Base-by-base conservation (phyloP, 2,113 vertebrate species). In the Montifringilla adamsi region DNA sequence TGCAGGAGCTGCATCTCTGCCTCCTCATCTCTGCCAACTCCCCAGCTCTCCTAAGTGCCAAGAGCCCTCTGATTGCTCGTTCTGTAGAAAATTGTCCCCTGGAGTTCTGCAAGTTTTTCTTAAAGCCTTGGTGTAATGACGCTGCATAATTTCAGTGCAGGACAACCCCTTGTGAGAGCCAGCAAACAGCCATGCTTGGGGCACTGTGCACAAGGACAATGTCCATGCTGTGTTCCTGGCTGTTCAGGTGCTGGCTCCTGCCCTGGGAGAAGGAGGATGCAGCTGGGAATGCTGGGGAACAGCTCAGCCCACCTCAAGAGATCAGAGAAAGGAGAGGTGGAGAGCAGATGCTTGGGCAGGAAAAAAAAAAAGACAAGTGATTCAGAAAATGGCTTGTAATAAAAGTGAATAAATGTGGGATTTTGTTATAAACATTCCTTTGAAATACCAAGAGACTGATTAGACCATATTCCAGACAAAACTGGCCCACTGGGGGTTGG, bases 391-490 rank as follows among this genome's bases (percentile, higher is more conserved):
- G 31, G 21, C 66, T 89, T 62, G 64, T 81, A 82, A 69, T 78
- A 83, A 67, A 91, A 94, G 50, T 60, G 77, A 94, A 94, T 60
- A 89, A 76, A 52, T 46, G 70, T 64, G n/a, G 3, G 31, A 5
- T 7, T 79, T 89, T 63, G 27, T 82, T 81, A 46, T 16, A 89
- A 95, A 82, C 59, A 49, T 91, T 94, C 78, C 5, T 76, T 93
- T 93, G 53, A 87, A 91, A 94, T 95, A 90, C 81, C 89, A 94
- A 79, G 82, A 88, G 78, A 39, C 50, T 94, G 87, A 77, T 85
- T 82, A 97, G 84, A 85, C 18, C 37, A 27, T 16, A 12, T 73
- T 96, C 70, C 89, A 97, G 93, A 83, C 89, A 94, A 66, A 94
- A 87, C 70, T 63, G 7, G 26, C 87, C 87, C 78, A 23, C 87